Evolutionary conservation across 1,140 invertebrate genomes (phyloP).

Genomic region (Phortica variegata): DNA sequence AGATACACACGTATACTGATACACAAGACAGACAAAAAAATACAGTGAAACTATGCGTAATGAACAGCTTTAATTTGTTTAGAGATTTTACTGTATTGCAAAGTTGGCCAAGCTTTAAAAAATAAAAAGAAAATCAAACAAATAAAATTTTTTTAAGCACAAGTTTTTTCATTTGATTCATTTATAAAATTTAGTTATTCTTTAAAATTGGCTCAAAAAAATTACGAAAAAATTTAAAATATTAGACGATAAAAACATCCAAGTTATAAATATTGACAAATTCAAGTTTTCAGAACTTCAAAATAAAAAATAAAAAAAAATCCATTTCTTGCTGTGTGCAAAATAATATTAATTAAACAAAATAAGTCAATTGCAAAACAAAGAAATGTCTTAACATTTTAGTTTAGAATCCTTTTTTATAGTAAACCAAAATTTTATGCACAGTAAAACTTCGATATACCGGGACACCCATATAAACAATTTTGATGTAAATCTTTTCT

Average conservation of each 20-base stretch:
- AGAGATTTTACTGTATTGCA: slow-evolving; percentile 1
- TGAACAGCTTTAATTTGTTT: slow-evolving; percentile 3
- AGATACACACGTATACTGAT: neutral
- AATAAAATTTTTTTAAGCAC: too few species aligned
- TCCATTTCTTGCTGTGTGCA: too few species aligned
- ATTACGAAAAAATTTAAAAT: slow-evolving; percentile 14
- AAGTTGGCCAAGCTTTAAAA: too few species aligned
- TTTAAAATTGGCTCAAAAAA: slow-evolving; percentile 2
- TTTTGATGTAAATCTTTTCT: slow-evolving; percentile 40
- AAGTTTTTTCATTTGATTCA: too few species aligned
- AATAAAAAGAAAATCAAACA: too few species aligned
- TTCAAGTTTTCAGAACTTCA: neutral
- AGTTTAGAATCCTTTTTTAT: too few species aligned
- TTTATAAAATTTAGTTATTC: too few species aligned
- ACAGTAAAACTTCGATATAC: too few species aligned
- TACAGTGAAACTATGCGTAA: neutral
- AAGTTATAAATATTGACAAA: slow-evolving; percentile 1
- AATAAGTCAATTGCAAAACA: too few species aligned
- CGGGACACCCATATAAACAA: too few species aligned
- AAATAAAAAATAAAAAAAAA: slow-evolving; percentile 5
- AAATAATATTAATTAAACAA: too few species aligned
- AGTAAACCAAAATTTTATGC: too few species aligned
- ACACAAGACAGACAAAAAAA: neutral
- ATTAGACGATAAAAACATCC: slow-evolving; percentile 12
- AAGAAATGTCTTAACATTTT: slow-evolving; percentile 33